Evolutionary conservation across 2,888 invertebrate species (phyloP).

Genomic region (Andricus curvator): DNA sequence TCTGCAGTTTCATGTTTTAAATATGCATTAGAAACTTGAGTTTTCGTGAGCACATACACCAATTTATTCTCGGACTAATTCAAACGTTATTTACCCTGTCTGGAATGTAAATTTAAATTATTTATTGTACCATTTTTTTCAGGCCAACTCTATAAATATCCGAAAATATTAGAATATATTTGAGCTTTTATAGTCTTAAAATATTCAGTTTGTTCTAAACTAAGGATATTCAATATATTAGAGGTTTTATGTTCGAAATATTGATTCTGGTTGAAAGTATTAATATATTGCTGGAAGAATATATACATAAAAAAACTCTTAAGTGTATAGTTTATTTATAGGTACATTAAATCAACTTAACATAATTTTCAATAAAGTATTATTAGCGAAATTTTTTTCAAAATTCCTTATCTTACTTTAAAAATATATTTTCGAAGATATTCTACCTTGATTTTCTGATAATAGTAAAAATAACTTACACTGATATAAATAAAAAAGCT

Average conservation of each 20-base stretch:
- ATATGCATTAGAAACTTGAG: conserved; percentile 25
- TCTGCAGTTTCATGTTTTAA: conserved; percentile 28
- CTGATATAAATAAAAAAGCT: too few species aligned
- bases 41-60: conserved; percentile 9
- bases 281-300: neutral
- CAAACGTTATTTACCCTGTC: neutral
- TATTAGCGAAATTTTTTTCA: too few species aligned
- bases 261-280: neutral
- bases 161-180: neutral
- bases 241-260: neutral
- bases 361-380: too few species aligned
- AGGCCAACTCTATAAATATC: neutral
- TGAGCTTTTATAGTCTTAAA: too few species aligned
- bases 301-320: neutral
- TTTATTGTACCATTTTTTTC: neutral
- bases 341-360: neutral
- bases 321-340: neutral
- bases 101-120: neutral
- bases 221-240: neutral
- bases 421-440: too few species aligned
- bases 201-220: too few species aligned
- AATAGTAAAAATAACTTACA: too few species aligned
- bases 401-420: too few species aligned
- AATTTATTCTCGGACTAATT: conserved; percentile 2
- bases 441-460: too few species aligned